Evolutionary conservation across 2,113 vertebrate genomes (phyloP).

Genomic region (Chinchilla lanigera): DNA sequence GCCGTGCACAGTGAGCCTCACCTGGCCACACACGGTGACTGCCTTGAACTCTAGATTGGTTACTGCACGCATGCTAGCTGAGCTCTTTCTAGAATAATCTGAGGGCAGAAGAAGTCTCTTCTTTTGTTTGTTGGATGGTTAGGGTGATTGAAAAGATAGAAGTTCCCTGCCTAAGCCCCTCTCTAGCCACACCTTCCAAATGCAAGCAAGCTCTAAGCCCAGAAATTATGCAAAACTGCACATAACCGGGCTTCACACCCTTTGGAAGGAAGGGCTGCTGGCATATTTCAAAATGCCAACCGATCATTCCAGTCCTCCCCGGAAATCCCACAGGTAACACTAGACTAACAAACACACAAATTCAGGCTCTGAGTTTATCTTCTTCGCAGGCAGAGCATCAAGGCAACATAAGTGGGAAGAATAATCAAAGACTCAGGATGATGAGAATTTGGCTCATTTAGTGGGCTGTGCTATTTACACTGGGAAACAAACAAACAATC

Average conservation of each 20-base stretch:
- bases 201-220: not conserved
- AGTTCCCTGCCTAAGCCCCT: fast-evolving
- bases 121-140: not conserved
- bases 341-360: not conserved
- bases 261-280: not conserved
- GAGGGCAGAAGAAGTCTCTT: not conserved
- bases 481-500: slow-evolving; percentile 60
- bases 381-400: not conserved
- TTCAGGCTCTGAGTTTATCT: not conserved
- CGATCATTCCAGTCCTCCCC: not conserved
- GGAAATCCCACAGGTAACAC: not conserved
- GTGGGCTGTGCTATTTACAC: slow-evolving; percentile 51
- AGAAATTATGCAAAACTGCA: not conserved
- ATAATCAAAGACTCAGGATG: slow-evolving; percentile 5
- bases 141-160: fast-evolving
- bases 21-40: not conserved
- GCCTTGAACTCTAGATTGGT: not conserved
- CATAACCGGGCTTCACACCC: not conserved
- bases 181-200: fast-evolving
- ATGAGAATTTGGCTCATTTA: not conserved
- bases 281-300: not conserved
- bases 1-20: slow-evolving; percentile 46
- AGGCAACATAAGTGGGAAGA: not conserved
- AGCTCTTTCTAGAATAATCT: not conserved
- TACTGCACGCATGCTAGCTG: not conserved